Conservation (phyloP, 2,888 invertebrate genomes). For the Campopleginae sp. region DNA sequence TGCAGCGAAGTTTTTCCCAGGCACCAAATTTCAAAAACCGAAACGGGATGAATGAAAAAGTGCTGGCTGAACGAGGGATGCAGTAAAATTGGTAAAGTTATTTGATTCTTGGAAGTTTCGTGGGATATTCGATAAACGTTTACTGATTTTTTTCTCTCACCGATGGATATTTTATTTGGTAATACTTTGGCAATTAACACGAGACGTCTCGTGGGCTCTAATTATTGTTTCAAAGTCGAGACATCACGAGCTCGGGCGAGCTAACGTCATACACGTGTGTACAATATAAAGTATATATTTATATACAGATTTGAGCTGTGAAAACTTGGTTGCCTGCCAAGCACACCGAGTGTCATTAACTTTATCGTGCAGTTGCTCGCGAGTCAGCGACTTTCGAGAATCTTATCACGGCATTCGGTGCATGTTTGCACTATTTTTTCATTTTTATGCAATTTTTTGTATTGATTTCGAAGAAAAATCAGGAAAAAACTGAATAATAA, state of each 20-base stretch:
- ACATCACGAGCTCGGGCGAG: constrained; percentile 24
- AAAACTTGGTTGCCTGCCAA: constrained; percentile 58
- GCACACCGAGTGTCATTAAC: constrained; percentile 65
- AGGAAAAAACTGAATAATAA: too few relatives aligned
- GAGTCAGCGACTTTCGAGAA: constrained; percentile 64
- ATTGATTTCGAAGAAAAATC: not conserved
- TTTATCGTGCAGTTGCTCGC: constrained; percentile 41
- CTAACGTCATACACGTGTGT: constrained; percentile 15
- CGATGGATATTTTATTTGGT: not conserved
- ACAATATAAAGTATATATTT: not conserved
- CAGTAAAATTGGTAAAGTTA: not conserved
- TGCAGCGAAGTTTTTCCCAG: not conserved
- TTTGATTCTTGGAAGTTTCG: too few relatives aligned
- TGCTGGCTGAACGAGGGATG: not conserved
- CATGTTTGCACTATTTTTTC: constrained; percentile 16
- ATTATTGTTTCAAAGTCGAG: constrained; percentile 24
- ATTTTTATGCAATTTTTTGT: not conserved
- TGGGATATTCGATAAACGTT: too few relatives aligned
- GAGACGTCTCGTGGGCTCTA: constrained; percentile 11
- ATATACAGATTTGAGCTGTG: constrained; percentile 11
- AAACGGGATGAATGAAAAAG: not conserved
- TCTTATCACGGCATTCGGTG: constrained; percentile 44
- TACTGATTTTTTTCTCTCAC: not conserved
- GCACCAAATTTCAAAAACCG: not conserved
- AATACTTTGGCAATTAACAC: constrained; percentile 24